A percentile compares a stretch with the other conserved stretches of the same genome.
Conservation (phyloP, 2,113 vertebrate species). For the Arizona elegans region DNA sequence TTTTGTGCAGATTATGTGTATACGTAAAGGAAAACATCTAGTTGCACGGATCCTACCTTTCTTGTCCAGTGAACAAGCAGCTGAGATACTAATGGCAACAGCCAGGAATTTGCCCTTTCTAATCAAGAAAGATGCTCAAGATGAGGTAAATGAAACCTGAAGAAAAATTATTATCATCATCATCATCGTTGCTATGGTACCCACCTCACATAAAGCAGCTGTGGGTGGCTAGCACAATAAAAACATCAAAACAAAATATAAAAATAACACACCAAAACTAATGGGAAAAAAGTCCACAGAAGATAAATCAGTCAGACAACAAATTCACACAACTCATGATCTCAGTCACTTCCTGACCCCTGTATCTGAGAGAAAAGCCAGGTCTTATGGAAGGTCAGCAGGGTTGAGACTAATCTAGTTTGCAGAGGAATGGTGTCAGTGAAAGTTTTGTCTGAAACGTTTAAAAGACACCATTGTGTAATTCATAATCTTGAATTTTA, state of each 20-base stretch:
- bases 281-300: neutral
- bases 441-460: neutral
- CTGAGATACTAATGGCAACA: conserved; percentile 84
- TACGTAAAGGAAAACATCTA: conserved; percentile 93
- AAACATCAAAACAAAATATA: neutral
- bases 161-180: neutral
- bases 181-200: neutral
- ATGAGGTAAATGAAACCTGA: conserved; percentile 78
- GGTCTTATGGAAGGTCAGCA: neutral
- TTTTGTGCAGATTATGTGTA: conserved; percentile 97
- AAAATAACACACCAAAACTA: neutral
- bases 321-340: neutral
- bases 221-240: neutral
- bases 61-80: conserved; percentile 79
- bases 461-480: neutral
- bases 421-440: neutral
- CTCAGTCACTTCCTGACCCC: neutral
- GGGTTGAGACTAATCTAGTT: neutral
- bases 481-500: neutral
- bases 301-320: neutral
- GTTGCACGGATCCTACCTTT: conserved; percentile 88
- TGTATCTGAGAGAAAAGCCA: neutral
- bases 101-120: conserved; percentile 89
- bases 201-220: neutral
- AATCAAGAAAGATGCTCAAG: conserved; percentile 95